Base-by-base conservation (phyloP, 2,888 invertebrate genomes). In the Tolmerus cingulatus region DNA sequence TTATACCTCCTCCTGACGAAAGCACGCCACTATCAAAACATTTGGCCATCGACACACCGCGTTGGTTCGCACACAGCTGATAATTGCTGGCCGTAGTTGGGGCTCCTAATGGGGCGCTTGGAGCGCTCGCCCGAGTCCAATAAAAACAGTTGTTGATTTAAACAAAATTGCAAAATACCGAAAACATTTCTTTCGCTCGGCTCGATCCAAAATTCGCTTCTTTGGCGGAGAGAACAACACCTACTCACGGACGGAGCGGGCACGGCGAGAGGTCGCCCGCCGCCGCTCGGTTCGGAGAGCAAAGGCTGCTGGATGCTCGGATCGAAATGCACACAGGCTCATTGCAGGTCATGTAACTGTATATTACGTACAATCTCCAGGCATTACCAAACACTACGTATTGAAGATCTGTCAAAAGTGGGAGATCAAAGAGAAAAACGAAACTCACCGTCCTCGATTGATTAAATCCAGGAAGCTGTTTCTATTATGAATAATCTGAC, bases 381-480 rank as follows among this genome's bases (percentile, higher is more conserved):
- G 43, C 43, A 40, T 66, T 23, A 66, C 66, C 19, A 66, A 66
- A 66, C 27, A 23, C 74, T 40, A 74, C 85, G 43, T 46, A 74
- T 30, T n/a, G 46, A 85, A 85, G 74, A 74, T 27, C 85, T 85
- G 85, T 85, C 85, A 85, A 85, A 85, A 85, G 74, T 74, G 74
- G n/a, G 57, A 74, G 43, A 74, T 46, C 74, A 57, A 82, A 34
- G 34, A 85, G 30, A 19, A 74, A 85, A 74, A 74, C 40, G 43
- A 74, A 85, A 85, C 85, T 85, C 74, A 85, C 85, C 85, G 85
- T 85, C 85, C 85, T 85, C 85, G 85, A 74, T 74, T 74, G 85
- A 85, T 74, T 74, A 85, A 85, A 85, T 85, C 85, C 85, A 85
- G 85, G 85, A 85, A 85, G 74, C 74, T 85, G 74, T 85, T 74